Percentiles rank a stretch among this genome's conserved stretches.
Evolutionary conservation across 2,888 invertebrate species (phyloP).

Genomic region (Teleogryllus oceanicus): DNA sequence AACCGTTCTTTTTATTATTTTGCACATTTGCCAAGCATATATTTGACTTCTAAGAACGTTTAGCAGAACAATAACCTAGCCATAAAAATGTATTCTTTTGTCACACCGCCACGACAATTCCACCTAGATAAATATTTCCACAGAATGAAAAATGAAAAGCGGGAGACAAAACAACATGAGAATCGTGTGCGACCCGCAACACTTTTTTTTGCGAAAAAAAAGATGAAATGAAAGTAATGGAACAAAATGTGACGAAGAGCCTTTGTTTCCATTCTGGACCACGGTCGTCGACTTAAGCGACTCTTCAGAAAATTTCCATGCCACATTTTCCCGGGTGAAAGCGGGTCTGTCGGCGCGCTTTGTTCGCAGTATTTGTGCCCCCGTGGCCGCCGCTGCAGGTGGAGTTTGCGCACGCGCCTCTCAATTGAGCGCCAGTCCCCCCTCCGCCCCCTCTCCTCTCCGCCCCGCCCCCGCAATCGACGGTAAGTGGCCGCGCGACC

Average conservation of each 20-base stretch:
- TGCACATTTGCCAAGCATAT: too few relatives aligned
- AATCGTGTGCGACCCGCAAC: background rate
- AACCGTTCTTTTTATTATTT: too few relatives aligned
- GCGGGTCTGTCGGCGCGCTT: background rate
- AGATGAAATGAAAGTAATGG: background rate
- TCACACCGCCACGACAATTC: background rate
- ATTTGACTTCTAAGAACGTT: too few relatives aligned
- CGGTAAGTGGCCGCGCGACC: background rate
- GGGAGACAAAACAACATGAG: background rate
- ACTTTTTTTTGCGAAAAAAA: background rate
- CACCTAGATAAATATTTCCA: background rate
- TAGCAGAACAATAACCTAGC: background rate
- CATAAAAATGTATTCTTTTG: background rate
- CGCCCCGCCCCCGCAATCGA: too few relatives aligned
- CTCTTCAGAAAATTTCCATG: constrained; percentile 6
- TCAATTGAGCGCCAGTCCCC: background rate
- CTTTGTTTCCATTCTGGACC: constrained; percentile 5
- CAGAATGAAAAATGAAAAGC: background rate
- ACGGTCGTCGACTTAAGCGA: constrained; percentile 1
- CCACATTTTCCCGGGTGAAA: background rate
- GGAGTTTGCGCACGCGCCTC: background rate
- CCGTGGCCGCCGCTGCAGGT: background rate
- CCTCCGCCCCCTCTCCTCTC: background rate
- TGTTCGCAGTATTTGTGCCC: background rate
- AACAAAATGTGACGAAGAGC: constrained; percentile 18